Conservation (phyloP, 2,113 vertebrate species). For the Lamprotornis superbus region DNA sequence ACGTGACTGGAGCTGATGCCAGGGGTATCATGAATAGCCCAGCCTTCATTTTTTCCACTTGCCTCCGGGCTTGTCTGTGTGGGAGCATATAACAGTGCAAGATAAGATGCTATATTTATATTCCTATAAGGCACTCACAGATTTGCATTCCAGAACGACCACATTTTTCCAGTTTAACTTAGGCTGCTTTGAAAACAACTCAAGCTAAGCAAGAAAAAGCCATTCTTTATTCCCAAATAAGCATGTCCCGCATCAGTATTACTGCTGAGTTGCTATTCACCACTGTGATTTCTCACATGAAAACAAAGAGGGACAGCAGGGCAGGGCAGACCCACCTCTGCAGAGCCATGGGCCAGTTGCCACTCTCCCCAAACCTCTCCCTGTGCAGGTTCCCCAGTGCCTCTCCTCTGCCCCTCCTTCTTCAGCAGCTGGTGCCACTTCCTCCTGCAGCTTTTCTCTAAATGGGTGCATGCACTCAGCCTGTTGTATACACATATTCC, state of each 20-base stretch:
- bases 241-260: background rate
- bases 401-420: background rate
- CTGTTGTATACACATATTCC: background rate
- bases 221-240: background rate
- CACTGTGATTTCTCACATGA: background rate
- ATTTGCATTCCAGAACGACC: background rate
- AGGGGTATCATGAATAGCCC: background rate
- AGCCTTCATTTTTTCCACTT: background rate
- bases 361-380: background rate
- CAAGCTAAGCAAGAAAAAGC: background rate
- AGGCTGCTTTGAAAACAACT: background rate
- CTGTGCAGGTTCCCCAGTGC: rapidly evolving
- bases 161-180: slow-evolving; percentile 8
- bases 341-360: background rate
- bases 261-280: background rate
- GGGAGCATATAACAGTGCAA: background rate
- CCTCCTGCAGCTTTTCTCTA: background rate
- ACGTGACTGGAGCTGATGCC: background rate
- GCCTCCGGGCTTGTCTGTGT: background rate
- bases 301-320: background rate
- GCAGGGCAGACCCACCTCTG: background rate
- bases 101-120: slow-evolving; percentile 39
- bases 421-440: background rate
- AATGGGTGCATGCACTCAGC: background rate
- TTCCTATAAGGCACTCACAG: background rate